Base-by-base conservation (phyloP, 2,888 invertebrate species). In the Macrostomum cliftonense region DNA sequence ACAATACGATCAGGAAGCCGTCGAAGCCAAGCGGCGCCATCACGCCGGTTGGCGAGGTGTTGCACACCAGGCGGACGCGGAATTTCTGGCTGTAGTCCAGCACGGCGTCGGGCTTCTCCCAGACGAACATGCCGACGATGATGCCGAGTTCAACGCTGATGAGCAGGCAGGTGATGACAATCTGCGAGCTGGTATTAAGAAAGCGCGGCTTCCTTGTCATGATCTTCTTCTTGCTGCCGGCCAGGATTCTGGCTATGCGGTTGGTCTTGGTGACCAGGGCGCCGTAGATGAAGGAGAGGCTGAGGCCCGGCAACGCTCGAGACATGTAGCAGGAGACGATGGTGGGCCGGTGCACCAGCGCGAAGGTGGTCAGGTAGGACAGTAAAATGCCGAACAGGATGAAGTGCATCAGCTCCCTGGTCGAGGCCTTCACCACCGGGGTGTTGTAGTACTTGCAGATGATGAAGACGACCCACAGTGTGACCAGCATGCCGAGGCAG, bases 221-320 rank as follows among this genome's bases (percentile, higher is more conserved):
- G 7, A 93, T 91, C 19, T 88, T 83, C 62, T 83, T 82, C 66
- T 88, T 89, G 63, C 88, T 84, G n/a, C 91, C 89, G 67, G 89
- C 87, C 72, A 95, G 84, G 65, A 95, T 95, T 44, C 95, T 75
- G 0, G 91, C 82, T 55, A 97, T 97, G 47, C 95, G 76, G 73
- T 93, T 95, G 12, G 95, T 95, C 76, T 95, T 95, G 45, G 95
- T 95, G 47, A 95, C 76, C 28, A 97, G 75, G 1, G 95, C 88
- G 0, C 89, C 89, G 73, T 95, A 95, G 39, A 97, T 88, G 43
- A 95, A 83, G 1, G 91, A 86, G 74, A 97, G 95, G 64, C 89
- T 87, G 68, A 93, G 83, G 2, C 88, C 89, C 0, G 88, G 82
- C 70, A 93, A 82, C 54, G 88, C 78, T 37, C 88, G 82, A 63